Percentiles rank a stretch among this genome's conserved stretches.
These are phyloP conservation scores for Nasonovia ribisnigri DNA, from an alignment of 2,888 invertebrate species.

Conservation along the genomic window DNA sequence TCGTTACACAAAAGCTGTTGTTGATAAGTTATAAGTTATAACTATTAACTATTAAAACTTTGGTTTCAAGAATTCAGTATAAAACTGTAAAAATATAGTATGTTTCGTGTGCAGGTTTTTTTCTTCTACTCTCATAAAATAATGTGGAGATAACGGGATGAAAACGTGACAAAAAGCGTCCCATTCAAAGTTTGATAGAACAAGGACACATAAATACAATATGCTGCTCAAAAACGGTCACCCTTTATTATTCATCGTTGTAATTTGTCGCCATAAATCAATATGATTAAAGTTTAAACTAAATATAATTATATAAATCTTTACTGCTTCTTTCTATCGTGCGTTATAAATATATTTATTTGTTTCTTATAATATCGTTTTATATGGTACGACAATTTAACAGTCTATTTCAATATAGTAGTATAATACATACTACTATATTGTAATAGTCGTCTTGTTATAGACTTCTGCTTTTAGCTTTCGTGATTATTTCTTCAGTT, in stretches of 20 bases:
- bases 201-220: too few species aligned
- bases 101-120: background rate
- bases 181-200: too few species aligned
- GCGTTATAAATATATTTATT: background rate
- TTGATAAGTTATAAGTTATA: too few species aligned
- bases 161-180: background rate
- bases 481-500: background rate
- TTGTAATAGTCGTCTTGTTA: background rate
- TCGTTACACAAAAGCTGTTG: background rate
- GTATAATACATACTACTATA: too few species aligned
- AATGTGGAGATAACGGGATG: background rate
- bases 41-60: conserved; percentile 1
- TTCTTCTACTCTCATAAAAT: background rate
- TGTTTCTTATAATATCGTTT: background rate
- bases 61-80: background rate
- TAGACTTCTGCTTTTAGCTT: background rate
- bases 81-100: background rate
- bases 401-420: too few species aligned
- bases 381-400: too few species aligned
- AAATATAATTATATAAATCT: background rate
- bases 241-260: background rate
- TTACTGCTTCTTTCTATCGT: background rate
- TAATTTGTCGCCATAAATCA: background rate
- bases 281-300: background rate
- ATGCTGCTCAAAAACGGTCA: background rate